Conservation (phyloP, 2,888 invertebrate genomes). For the Protodeltote pygarga region DNA sequence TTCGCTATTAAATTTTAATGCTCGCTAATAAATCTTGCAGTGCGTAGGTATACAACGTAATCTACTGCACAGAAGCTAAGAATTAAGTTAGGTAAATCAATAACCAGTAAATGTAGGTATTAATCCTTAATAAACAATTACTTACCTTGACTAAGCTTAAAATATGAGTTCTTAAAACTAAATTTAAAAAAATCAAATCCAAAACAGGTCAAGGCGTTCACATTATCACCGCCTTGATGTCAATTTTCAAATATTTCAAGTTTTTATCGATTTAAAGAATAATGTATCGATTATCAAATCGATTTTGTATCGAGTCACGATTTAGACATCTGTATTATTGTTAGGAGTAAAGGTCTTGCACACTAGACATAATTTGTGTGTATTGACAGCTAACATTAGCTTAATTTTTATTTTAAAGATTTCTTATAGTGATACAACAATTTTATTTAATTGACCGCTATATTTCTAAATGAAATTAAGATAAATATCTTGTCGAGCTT, state of each 20-base stretch:
- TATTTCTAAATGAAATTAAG: no score
- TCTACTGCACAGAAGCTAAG: no score
- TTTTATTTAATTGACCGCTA: no score
- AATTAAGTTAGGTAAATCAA: no score
- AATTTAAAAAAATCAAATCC: slow-evolving; percentile 43
- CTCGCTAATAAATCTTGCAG: no score
- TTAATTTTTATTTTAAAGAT: no score
- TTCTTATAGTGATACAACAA: no score
- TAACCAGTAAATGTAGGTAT: no score
- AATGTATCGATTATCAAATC: slow-evolving; percentile 46
- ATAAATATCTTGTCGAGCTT: no score
- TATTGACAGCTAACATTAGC: slow-evolving; percentile 22
- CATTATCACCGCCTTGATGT: slow-evolving; percentile 57
- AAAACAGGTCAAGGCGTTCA: slow-evolving; percentile 55
- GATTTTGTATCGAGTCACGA: slow-evolving; percentile 51
- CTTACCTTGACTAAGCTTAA: slow-evolving; percentile 47
- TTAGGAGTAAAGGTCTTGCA: slow-evolving; percentile 32
- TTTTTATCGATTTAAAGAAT: slow-evolving; percentile 48
- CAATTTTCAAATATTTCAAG: slow-evolving; percentile 58
- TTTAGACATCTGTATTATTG: slow-evolving; percentile 46
- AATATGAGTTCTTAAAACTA: slow-evolving; percentile 36
- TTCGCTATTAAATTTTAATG: no score
- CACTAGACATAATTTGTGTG: slow-evolving; percentile 14
- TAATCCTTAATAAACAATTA: slow-evolving; percentile 31
- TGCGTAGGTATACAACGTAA: no score